These are phyloP conservation scores for Cromileptes altivelis DNA, from an alignment of 2,113 vertebrate genomes.

Conservation along the genomic window DNA sequence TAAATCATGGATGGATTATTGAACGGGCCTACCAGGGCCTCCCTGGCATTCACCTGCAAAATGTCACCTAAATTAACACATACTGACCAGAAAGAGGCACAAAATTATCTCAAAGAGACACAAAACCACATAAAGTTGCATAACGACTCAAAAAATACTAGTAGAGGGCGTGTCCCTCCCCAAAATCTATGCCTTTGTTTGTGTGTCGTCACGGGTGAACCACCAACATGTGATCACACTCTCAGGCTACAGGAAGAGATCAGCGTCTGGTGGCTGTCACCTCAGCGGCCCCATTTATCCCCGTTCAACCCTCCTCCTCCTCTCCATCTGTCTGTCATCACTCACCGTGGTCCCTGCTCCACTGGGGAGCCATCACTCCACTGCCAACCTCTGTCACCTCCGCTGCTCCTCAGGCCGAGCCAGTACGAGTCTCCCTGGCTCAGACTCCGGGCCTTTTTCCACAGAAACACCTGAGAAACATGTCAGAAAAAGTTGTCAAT, in stretches of 20 bases:
- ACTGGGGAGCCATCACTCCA: conserved; percentile 42
- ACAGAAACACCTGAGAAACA: conserved; percentile 56
- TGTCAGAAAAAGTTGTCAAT: not conserved
- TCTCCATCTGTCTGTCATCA: not conserved
- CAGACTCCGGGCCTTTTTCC: conserved; percentile 39
- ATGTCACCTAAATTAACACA: no score
- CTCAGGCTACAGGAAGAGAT: conserved; percentile 17
- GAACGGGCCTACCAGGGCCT: no score
- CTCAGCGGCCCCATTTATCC: not conserved
- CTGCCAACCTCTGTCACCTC: conserved; percentile 23
- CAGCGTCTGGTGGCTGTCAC: not conserved
- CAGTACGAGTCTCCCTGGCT: conserved; percentile 69
- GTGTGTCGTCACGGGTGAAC: conserved; percentile 11
- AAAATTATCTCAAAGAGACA: no score
- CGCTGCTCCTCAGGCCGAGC: conserved; percentile 42
- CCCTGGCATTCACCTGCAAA: no score
- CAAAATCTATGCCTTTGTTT: no score
- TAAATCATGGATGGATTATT: no score
- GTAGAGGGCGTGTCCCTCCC: no score
- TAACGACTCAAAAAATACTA: no score
- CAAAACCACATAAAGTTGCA: no score
- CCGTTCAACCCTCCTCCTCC: not conserved
- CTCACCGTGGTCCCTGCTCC: conserved; percentile 52
- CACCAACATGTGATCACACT: conserved; percentile 1
- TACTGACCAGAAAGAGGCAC: no score